Percentiles rank a stretch among this genome's conserved stretches.
phyloP scores from a whole-genome alignment of 2,888 invertebrate genomes.

The Notodonta dromedarius region DNA sequence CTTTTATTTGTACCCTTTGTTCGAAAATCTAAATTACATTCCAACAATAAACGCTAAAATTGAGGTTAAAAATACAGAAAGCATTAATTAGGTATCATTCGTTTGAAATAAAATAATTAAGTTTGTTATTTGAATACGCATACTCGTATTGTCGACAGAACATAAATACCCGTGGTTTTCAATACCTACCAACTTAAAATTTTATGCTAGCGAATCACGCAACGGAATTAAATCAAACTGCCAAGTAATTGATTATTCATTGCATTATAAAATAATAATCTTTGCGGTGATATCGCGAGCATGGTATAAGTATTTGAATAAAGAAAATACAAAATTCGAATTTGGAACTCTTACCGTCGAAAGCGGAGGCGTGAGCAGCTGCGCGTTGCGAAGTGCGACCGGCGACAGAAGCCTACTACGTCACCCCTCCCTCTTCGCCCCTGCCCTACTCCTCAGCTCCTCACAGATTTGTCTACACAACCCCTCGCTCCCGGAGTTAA shows the following conservation, averaged over 20 bases:
- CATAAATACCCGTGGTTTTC: conserved; percentile 22
- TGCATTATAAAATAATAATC: conserved; percentile 22
- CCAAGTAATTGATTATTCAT: conserved; percentile 30
- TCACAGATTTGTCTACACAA: conserved; percentile 64
- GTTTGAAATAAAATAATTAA: too few relatives aligned
- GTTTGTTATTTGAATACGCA: too few relatives aligned
- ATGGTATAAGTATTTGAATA: conserved; percentile 16
- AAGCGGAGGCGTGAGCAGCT: conserved; percentile 54
- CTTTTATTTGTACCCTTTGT: not conserved
- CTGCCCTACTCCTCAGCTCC: conserved; percentile 54
- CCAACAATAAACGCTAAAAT: too few relatives aligned
- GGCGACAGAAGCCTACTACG: conserved; percentile 59
- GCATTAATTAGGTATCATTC: too few relatives aligned
- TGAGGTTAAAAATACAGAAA: too few relatives aligned
- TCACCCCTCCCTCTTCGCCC: conserved; percentile 52
- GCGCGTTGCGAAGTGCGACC: conserved; percentile 67
- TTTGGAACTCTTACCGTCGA: conserved; percentile 38
- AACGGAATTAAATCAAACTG: conserved; percentile 30
- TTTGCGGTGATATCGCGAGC: conserved; percentile 34
- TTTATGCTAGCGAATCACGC: conserved; percentile 25
- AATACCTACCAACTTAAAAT: conserved; percentile 19
- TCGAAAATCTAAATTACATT: too few relatives aligned
- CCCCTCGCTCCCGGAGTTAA: conserved; percentile 57
- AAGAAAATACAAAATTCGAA: conserved; percentile 30
- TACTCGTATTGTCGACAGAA: not conserved